A percentile compares a stretch with the other conserved stretches of the same genome.
Evolutionary conservation across 2,888 invertebrate genomes (phyloP).

Genomic region (Eueremaeus valkanovi): DNA sequence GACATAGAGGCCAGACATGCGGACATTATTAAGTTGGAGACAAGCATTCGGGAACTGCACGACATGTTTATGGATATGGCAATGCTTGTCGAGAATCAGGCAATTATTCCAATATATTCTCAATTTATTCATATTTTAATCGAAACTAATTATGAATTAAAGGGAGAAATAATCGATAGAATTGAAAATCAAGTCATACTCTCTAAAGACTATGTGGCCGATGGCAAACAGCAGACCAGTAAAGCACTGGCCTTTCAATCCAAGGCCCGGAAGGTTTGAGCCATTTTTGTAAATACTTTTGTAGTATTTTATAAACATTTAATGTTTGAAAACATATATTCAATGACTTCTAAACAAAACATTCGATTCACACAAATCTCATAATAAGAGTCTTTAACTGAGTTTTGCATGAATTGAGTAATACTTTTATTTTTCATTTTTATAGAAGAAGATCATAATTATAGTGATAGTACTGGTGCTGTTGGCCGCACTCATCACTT

Average conservation of each 20-base stretch:
- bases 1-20: slow-evolving; percentile 99
- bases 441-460: slow-evolving; percentile 19
- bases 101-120: too few relatives aligned
- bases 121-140: too few relatives aligned
- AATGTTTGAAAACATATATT: neutral
- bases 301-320: neutral
- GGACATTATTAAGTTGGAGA: slow-evolving; percentile 99
- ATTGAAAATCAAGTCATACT: slow-evolving; percentile 60
- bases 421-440: neutral
- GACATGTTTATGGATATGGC: slow-evolving; percentile 99
- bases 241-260: slow-evolving; percentile 59
- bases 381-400: too few relatives aligned
- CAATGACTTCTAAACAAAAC: neutral
- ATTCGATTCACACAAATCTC: too few relatives aligned
- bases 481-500: slow-evolving; percentile 26
- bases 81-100: slow-evolving; percentile 47
- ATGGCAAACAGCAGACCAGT: slow-evolving; percentile 58
- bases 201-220: slow-evolving; percentile 58
- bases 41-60: slow-evolving; percentile 97
- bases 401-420: neutral
- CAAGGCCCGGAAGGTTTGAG: slow-evolving; percentile 53
- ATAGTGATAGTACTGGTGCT: neutral
- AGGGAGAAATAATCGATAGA: slow-evolving; percentile 60
- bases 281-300: neutral
- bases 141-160: slow-evolving; percentile 39